A percentile compares a stretch with the other conserved stretches of the same genome.
Conservation (phyloP, 2,797 vertebrate genomes). For the Tarsius wallacei region DNA sequence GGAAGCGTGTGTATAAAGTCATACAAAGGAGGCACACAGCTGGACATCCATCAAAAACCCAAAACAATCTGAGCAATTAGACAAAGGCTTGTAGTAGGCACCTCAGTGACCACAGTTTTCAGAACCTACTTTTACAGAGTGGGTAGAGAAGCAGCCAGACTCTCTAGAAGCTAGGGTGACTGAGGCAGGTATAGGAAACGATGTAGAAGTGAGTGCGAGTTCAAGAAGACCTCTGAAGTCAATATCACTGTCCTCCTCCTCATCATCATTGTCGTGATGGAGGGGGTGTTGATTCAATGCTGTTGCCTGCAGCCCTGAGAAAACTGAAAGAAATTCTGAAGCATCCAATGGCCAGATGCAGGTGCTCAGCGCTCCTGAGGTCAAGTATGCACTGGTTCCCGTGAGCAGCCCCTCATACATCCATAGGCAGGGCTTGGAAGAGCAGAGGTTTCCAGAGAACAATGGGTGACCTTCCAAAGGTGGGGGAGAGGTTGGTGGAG, state of each 20-base stretch:
- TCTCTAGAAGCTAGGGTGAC: constrained; percentile 15
- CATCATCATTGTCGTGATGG: not conserved
- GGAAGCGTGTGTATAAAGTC: constrained; percentile 19
- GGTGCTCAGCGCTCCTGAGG: not conserved
- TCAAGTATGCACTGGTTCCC: not conserved
- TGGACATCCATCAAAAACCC: constrained; percentile 53
- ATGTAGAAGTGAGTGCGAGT: not conserved
- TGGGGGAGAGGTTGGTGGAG: not conserved
- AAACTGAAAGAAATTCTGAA: not conserved
- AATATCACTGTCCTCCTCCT: not conserved
- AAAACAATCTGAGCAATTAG: constrained; percentile 68
- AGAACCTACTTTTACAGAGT: constrained; percentile 39
- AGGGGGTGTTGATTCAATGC: not conserved
- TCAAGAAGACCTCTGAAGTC: not conserved
- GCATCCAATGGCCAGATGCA: not conserved
- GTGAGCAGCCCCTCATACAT: not conserved
- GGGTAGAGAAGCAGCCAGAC: not conserved
- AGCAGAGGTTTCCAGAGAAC: not conserved
- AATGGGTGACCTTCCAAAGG: not conserved
- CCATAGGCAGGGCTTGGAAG: not conserved
- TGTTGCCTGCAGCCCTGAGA: not conserved
- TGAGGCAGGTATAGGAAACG: not conserved
- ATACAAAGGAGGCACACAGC: constrained; percentile 23
- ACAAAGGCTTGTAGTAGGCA: constrained; percentile 4
- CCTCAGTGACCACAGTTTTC: constrained; percentile 15